Conservation (phyloP, 1,140 invertebrate species). For the Mizuhopecten yessoensis region DNA sequence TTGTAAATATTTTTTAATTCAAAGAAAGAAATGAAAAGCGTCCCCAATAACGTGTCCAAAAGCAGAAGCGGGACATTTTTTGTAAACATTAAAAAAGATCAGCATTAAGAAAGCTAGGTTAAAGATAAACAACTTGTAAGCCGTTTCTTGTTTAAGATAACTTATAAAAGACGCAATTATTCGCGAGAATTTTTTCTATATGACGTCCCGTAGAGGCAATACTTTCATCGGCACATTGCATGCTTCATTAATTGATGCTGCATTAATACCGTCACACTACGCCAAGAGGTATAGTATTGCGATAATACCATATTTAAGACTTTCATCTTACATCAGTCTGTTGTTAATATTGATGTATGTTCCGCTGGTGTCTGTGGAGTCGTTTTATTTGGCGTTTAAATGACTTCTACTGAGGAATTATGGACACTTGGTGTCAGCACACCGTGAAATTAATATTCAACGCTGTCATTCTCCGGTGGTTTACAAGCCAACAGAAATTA, state of each 20-base stretch:
- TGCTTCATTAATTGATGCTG: background rate
- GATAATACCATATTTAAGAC: background rate
- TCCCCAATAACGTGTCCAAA: too few relatives aligned
- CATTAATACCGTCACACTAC: background rate
- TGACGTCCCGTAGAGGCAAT: too few relatives aligned
- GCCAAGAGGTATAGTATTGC: background rate
- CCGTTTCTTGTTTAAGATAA: too few relatives aligned
- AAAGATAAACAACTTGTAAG: too few relatives aligned
- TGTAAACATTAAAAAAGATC: too few relatives aligned
- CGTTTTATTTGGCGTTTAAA: background rate
- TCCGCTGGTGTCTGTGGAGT: background rate
- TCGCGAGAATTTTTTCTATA: too few relatives aligned
- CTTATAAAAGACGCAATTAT: too few relatives aligned
- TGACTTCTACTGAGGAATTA: background rate
- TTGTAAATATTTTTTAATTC: too few relatives aligned
- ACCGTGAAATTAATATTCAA: conserved; percentile 21
- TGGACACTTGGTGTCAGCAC: background rate
- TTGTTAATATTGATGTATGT: background rate
- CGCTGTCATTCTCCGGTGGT: background rate
- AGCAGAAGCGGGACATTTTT: too few relatives aligned
- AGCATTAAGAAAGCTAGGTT: too few relatives aligned
- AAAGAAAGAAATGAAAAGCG: too few relatives aligned
- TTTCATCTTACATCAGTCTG: background rate
- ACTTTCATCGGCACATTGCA: too few relatives aligned
- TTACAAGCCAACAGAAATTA: background rate